Conservation (phyloP, 1,140 invertebrate genomes). For the Zaprionus gabonicus region DNA sequence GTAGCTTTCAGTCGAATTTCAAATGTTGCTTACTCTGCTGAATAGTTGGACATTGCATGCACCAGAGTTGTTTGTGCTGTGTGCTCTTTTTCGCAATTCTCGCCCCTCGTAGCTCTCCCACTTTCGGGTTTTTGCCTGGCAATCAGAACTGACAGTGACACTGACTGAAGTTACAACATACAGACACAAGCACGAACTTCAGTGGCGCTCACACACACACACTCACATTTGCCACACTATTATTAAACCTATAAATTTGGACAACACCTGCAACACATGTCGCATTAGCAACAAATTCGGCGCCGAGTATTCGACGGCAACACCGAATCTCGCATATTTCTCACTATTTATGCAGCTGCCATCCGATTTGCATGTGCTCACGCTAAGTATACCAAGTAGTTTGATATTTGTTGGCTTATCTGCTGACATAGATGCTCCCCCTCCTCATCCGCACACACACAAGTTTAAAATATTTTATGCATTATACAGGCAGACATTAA, state of each 20-base stretch:
- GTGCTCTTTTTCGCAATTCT: neutral
- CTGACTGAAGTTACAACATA: constrained; percentile 30
- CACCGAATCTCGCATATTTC: constrained; percentile 41
- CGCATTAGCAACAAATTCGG: constrained; percentile 43
- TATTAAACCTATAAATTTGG: constrained; percentile 72
- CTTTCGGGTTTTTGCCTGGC: constrained; percentile 18
- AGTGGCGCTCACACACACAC: neutral
- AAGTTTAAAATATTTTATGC: constrained; percentile 38
- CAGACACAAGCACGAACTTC: neutral
- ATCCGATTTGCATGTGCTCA: constrained; percentile 60
- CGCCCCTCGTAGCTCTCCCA: neutral
- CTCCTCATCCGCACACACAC: neutral
- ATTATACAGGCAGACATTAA: constrained; percentile 62
- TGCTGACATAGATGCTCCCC: constrained; percentile 33
- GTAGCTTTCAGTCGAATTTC: constrained; percentile 74
- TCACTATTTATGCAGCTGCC: constrained; percentile 54
- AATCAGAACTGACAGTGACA: constrained; percentile 40
- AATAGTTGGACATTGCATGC: constrained; percentile 66
- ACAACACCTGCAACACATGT: constrained; percentile 61
- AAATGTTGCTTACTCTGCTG: constrained; percentile 79
- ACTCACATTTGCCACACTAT: constrained; percentile 52
- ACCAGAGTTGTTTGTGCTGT: constrained; percentile 33
- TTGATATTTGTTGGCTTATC: constrained; percentile 57
- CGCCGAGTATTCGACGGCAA: constrained; percentile 24
- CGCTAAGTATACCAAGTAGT: constrained; percentile 61